Conservation (phyloP, 2,888 invertebrate species). For the Parasteatoda lunata region DNA sequence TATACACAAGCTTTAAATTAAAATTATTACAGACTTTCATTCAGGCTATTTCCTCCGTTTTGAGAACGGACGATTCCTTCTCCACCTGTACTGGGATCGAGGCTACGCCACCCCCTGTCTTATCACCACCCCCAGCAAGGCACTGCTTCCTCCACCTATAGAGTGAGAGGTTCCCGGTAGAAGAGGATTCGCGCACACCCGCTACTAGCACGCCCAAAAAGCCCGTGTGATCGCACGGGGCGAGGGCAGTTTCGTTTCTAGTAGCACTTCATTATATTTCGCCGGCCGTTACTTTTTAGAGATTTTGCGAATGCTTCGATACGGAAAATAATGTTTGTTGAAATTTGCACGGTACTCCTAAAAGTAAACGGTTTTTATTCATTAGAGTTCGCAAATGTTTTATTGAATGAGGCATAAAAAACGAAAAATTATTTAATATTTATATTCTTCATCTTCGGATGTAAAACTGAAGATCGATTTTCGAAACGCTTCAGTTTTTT, state of each 20-base stretch:
- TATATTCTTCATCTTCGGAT: too few species aligned
- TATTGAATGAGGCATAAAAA: too few species aligned
- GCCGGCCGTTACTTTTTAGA: too few species aligned
- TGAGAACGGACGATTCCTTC: slow-evolving; percentile 38
- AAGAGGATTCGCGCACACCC: slow-evolving; percentile 23
- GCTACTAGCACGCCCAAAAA: slow-evolving; percentile 25
- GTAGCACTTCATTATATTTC: slow-evolving; percentile 31
- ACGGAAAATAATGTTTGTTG: too few species aligned
- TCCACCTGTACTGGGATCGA: slow-evolving; percentile 66
- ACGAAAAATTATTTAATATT: too few species aligned
- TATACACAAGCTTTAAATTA: not conserved
- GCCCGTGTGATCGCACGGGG: not conserved
- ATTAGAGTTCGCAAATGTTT: too few species aligned
- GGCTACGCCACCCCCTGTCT: slow-evolving; percentile 30
- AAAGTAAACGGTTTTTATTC: too few species aligned
- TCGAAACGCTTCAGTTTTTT: too few species aligned
- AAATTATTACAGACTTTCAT: not conserved
- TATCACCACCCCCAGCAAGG: slow-evolving; percentile 12
- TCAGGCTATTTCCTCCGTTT: not conserved
- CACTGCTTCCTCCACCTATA: slow-evolving; percentile 33
- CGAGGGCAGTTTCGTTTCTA: not conserved
- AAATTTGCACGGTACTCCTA: too few species aligned
- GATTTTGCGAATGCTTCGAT: too few species aligned
- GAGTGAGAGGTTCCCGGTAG: slow-evolving; percentile 14
- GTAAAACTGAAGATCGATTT: too few species aligned